Base-by-base conservation (phyloP, 2,888 invertebrate genomes). In the Seladonia tumulorum region DNA sequence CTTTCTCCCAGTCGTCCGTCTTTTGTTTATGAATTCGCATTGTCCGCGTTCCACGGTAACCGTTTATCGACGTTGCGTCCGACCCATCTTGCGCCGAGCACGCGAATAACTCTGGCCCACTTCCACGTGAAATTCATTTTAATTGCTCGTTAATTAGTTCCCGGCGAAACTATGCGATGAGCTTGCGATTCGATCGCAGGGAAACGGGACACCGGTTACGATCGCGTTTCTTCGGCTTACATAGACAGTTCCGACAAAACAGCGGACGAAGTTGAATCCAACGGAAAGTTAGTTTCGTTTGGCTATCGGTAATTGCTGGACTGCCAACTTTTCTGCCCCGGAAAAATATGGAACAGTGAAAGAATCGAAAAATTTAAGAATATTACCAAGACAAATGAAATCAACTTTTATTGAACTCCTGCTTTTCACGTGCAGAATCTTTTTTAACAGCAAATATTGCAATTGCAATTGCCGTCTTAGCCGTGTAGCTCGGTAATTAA, bases 81-180 rank as follows among this genome's bases (percentile, higher is more conserved):
- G 42, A 39, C 73, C 76, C 76, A 78, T 68, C 75, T 66, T 71
- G 73, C 74, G 42, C 66, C 77, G 70, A 89, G 90, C 88, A 83
- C 86, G 85, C 86, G 89, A 92, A 92, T 92, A 93, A 91, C 91
- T 93, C 85, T 71, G 81, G 87, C 85, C 88, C 87, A 87, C 77
- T 80, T 83, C 76, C 68, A 91, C 88, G 92, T 92, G 90, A 92
- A 93, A 93, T 92, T 92, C 91, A 93, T 92, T 93, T 92, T 91
- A 93, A 92, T 92, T 92, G 92, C 92, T 92, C 91, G 91, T 90
- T 93, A 92, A 93, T 93, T 92, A 92, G 92, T 93, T 93, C 79
- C 81, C 75, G 83, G 83, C 60, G 76, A 82, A 92, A 91, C 91
- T 92, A 92, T 91, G 91, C 53, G 53, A 82, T 84, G 47, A 85